These are phyloP conservation scores for Pseudoatta argentina DNA, from an alignment of 1,140 invertebrate genomes.

Conservation along the genomic window DNA sequence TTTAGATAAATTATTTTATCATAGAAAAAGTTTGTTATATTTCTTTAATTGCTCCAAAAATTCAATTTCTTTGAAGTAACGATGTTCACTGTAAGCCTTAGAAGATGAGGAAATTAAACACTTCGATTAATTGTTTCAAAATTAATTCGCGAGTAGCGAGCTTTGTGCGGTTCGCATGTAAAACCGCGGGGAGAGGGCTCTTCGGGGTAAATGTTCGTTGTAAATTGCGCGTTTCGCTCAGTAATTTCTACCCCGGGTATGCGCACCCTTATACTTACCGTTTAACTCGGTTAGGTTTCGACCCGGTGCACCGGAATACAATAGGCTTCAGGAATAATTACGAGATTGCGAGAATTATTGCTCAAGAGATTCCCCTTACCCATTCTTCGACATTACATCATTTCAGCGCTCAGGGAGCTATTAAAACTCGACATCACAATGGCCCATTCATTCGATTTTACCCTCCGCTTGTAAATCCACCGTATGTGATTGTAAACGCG, in stretches of 20 bases:
- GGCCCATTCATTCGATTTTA: slow-evolving; percentile 36
- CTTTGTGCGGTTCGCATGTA: slow-evolving; percentile 22
- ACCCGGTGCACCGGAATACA: slow-evolving; percentile 41
- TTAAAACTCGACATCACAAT: slow-evolving; percentile 61
- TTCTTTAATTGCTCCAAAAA: slow-evolving; percentile 1
- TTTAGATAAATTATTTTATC: neutral
- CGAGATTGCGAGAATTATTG: slow-evolving; percentile 62
- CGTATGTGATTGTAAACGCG: neutral
- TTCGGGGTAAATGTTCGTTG: slow-evolving; percentile 45
- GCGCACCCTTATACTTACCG: slow-evolving; percentile 50
- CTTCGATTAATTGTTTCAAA: slow-evolving; percentile 27
- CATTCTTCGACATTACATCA: slow-evolving; percentile 61
- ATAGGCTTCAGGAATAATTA: slow-evolving; percentile 61
- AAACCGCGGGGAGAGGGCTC: slow-evolving; percentile 18
- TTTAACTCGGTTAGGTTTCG: slow-evolving; percentile 58
- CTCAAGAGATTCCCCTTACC: slow-evolving; percentile 51
- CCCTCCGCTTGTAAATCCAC: slow-evolving; percentile 16
- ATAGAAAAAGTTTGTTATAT: neutral
- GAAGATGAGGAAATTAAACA: slow-evolving; percentile 26
- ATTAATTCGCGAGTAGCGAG: slow-evolving; percentile 27
- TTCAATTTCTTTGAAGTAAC: neutral
- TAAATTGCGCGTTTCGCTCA: slow-evolving; percentile 51
- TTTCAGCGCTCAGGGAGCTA: slow-evolving; percentile 38
- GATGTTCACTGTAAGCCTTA: neutral
- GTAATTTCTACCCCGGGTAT: slow-evolving; percentile 35